Percentiles rank a stretch among this genome's conserved stretches.
Conservation (phyloP, 2,113 vertebrate species). For the Murina feae region DNA sequence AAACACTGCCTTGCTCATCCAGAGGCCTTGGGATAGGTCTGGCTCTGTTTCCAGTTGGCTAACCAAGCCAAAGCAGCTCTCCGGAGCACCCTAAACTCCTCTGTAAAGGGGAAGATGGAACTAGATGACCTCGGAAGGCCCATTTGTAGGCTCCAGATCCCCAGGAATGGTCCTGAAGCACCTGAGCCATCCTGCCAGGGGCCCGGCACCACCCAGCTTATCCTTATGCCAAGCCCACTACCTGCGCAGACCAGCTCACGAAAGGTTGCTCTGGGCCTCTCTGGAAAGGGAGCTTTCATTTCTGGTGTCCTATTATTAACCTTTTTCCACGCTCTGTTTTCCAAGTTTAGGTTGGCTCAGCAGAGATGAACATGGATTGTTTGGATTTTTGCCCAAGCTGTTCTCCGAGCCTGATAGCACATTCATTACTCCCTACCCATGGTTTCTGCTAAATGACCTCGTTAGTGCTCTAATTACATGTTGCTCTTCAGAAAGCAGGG, state of each 20-base stretch:
- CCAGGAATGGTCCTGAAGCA: background rate
- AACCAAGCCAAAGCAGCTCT: background rate
- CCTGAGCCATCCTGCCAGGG: background rate
- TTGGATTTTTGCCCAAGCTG: conserved; percentile 68
- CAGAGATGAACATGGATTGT: conserved; percentile 65
- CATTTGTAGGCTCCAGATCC: background rate
- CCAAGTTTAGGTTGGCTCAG: conserved; percentile 67
- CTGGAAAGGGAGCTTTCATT: background rate
- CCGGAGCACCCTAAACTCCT: background rate
- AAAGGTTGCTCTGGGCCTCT: background rate
- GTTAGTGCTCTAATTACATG: conserved; percentile 76
- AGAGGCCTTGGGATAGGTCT: background rate
- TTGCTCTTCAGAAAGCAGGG: conserved; percentile 72
- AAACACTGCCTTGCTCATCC: background rate
- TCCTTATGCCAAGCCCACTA: background rate
- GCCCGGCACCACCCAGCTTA: background rate
- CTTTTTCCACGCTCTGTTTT: conserved; percentile 69
- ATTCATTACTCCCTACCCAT: conserved; percentile 66
- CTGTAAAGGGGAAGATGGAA: background rate
- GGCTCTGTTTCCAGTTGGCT: background rate
- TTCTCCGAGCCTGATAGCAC: conserved; percentile 71
- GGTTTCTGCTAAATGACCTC: conserved; percentile 75
- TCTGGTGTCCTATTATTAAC: conserved; percentile 61
- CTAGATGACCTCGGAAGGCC: background rate
- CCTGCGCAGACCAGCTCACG: background rate